Percentiles rank a stretch among this genome's conserved stretches.
Evolutionary conservation across 2,888 invertebrate genomes (phyloP).

Genomic region (Chaitophorus viminalis): DNA sequence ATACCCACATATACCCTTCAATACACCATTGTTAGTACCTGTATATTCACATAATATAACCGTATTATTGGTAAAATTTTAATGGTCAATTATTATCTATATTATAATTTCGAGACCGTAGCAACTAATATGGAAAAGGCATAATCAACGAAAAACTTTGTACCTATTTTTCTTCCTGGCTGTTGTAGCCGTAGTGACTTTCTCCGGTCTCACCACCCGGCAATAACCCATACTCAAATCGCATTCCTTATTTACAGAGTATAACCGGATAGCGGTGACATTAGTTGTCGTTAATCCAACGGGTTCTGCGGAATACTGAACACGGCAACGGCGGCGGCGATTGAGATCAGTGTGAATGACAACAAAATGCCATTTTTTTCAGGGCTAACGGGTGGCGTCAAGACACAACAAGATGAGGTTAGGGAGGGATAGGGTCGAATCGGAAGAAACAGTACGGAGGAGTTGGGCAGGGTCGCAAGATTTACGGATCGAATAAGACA

Average conservation of each 20-base stretch:
- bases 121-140: neutral
- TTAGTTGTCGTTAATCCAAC: neutral
- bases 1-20: too few species aligned
- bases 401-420: neutral
- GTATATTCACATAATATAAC: too few species aligned
- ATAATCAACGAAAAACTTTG: neutral
- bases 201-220: neutral
- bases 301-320: constrained; percentile 35
- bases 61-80: too few species aligned
- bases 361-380: neutral
- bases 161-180: neutral
- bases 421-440: neutral
- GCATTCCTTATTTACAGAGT: constrained; percentile 27
- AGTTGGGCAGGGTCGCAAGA: neutral
- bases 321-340: neutral
- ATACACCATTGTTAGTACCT: too few species aligned
- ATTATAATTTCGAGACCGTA: too few species aligned
- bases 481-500: too few species aligned
- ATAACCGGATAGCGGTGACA: neutral
- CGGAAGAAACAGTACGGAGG: neutral
- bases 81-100: too few species aligned
- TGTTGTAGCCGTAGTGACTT: neutral
- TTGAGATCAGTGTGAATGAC: neutral
- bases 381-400: neutral
- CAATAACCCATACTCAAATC: neutral